phyloP scores from a whole-genome alignment of 2,113 vertebrate species.

The Oostethus manadensis region DNA sequence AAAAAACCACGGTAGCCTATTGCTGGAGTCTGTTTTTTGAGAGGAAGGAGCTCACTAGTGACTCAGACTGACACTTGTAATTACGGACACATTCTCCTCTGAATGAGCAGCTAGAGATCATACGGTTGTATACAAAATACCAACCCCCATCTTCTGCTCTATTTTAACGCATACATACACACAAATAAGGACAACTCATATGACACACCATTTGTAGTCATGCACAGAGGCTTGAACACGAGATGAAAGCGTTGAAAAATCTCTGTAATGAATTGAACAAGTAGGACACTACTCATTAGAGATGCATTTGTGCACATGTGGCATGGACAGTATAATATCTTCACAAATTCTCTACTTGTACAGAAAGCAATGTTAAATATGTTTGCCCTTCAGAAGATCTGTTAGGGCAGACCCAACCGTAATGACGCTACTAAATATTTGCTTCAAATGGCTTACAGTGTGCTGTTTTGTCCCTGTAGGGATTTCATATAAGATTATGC shows the following conservation, averaged over 20 bases:
- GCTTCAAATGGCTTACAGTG: constrained; percentile 26
- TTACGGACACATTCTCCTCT: constrained; percentile 58
- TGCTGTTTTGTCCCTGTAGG: neutral
- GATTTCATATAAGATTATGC: no score
- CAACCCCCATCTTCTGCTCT: constrained; percentile 9
- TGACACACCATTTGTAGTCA: constrained; percentile 44
- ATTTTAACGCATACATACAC: constrained; percentile 5
- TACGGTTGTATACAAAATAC: constrained; percentile 53
- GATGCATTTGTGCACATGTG: constrained; percentile 49
- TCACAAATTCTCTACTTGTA: constrained; percentile 21
- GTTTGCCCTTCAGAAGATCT: constrained; percentile 31
- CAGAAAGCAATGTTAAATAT: constrained; percentile 35
- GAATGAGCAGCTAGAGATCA: constrained; percentile 57
- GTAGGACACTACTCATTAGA: constrained; percentile 65
- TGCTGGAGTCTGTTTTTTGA: constrained; percentile 51
- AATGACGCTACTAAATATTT: constrained; percentile 25
- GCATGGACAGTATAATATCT: constrained; percentile 43
- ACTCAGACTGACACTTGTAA: constrained; percentile 62
- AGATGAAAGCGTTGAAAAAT: constrained; percentile 53
- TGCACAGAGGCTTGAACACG: constrained; percentile 37
- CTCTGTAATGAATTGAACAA: constrained; percentile 63
- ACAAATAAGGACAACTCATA: constrained; percentile 33
- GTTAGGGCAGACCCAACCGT: constrained; percentile 17
- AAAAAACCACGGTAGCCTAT: constrained; percentile 44
- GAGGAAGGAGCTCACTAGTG: constrained; percentile 48